These are phyloP conservation scores for Burhinus oedicnemus DNA, from an alignment of 2,113 vertebrate species.

Conservation along the genomic window DNA sequence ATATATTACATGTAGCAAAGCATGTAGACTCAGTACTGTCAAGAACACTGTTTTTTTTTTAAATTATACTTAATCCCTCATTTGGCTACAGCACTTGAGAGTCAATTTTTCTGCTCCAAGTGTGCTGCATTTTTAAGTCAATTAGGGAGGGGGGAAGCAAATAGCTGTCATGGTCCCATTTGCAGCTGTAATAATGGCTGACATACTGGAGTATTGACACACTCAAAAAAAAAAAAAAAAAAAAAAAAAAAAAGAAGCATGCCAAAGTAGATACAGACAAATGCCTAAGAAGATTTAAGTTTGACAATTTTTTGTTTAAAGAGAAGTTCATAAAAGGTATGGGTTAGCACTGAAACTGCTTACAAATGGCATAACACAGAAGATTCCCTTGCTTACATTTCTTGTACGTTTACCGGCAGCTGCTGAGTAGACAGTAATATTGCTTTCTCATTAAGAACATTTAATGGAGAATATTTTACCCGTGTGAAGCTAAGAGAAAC, in stretches of 20 bases:
- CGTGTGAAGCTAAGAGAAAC: not conserved
- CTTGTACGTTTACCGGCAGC: not conserved
- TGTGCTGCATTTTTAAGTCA: not conserved
- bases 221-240: not conserved
- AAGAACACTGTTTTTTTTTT: not conserved
- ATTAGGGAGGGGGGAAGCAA: accelerated
- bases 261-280: not conserved
- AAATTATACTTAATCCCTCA: not conserved
- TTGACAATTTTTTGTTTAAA: not conserved
- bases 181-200: not conserved
- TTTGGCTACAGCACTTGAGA: not conserved
- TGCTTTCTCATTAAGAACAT: not conserved
- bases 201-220: not conserved
- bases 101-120: not conserved
- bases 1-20: not conserved
- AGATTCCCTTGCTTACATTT: not conserved
- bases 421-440: not conserved
- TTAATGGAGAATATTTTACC: not conserved
- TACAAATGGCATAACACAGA: not conserved
- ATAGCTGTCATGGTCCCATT: not conserved
- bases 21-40: not conserved
- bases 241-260: not conserved
- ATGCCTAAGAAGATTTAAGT: not conserved
- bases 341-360: not conserved
- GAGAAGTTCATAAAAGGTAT: not conserved